These are phyloP conservation scores for Naso thynnoides DNA, from an alignment of 2,797 vertebrate genomes.

Conservation along the genomic window DNA sequence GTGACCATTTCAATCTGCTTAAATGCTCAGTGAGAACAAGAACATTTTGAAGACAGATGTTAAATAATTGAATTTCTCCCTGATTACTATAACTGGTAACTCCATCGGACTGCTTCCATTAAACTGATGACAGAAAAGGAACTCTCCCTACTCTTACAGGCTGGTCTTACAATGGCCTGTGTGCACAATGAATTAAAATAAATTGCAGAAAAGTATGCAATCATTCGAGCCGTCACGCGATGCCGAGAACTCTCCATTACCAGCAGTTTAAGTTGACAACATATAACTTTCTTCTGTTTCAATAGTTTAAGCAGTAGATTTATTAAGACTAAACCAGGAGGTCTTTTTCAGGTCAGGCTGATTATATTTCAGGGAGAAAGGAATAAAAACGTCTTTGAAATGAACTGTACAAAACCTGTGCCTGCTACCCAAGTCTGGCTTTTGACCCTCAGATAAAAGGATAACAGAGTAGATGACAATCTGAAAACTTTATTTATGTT, in stretches of 20 bases:
- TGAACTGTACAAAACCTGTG: conserved; percentile 24
- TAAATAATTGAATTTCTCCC: conserved; percentile 59
- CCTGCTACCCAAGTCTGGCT: conserved; percentile 43
- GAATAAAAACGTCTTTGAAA: conserved; percentile 58
- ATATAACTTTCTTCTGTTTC: conserved; percentile 54
- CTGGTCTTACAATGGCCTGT: conserved; percentile 29
- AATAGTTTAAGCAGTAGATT: conserved; percentile 55
- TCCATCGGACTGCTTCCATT: conserved; percentile 58
- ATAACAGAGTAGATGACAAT: conserved; percentile 32
- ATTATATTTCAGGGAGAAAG: conserved; percentile 63
- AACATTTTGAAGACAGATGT: conserved; percentile 53
- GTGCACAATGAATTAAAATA: conserved; percentile 51
- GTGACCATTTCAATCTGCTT: conserved; percentile 44
- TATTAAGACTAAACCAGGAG: conserved; percentile 38
- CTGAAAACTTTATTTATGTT: conserved; percentile 41
- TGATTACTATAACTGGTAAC: conserved; percentile 63
- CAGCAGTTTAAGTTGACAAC: conserved; percentile 47
- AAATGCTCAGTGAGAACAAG: conserved; percentile 42
- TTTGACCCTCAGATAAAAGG: conserved; percentile 47
- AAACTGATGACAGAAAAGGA: conserved; percentile 56
- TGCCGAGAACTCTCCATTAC: conserved; percentile 36
- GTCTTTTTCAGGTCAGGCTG: conserved; percentile 59
- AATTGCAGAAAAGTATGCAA: conserved; percentile 61
- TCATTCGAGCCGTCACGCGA: conserved; percentile 48
- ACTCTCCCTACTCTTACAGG: conserved; percentile 36